A percentile compares a stretch with the other conserved stretches of the same genome.
Evolutionary conservation across 2,113 vertebrate genomes (phyloP).

Genomic region (Terrapene triunguis): DNA sequence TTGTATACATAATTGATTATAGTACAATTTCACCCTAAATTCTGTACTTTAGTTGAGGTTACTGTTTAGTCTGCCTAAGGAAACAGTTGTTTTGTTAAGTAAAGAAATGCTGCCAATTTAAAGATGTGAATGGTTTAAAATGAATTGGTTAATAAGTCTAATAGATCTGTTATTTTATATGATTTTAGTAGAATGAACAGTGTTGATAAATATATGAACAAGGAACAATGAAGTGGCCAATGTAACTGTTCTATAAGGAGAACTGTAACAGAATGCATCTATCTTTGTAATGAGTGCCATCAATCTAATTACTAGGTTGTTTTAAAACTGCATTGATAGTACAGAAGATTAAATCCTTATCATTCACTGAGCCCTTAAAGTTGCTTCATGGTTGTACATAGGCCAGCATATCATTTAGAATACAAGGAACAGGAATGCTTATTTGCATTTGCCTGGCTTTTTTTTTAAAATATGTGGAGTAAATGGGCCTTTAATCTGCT

Average conservation of each 20-base stretch:
- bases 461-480: too few relatives aligned
- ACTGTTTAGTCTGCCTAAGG: conserved; percentile 15
- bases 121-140: not conserved
- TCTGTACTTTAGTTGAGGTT: conserved; percentile 32
- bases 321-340: not conserved
- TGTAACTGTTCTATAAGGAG: not conserved
- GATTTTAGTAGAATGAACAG: not conserved
- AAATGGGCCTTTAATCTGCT: too few relatives aligned
- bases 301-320: not conserved
- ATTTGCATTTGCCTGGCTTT: too few relatives aligned
- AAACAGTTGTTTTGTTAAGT: not conserved
- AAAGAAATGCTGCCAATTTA: conserved; percentile 33
- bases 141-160: conserved; percentile 13
- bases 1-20: conserved; percentile 33
- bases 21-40: not conserved
- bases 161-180: not conserved
- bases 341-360: too few relatives aligned
- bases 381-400: too few relatives aligned
- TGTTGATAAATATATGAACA: not conserved
- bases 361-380: too few relatives aligned
- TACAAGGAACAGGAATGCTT: too few relatives aligned
- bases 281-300: not conserved
- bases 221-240: not conserved
- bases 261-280: not conserved
- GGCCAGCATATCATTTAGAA: too few relatives aligned